These are phyloP conservation scores for Pantherophis guttatus DNA, from an alignment of 2,113 vertebrate genomes.

Conservation along the genomic window DNA sequence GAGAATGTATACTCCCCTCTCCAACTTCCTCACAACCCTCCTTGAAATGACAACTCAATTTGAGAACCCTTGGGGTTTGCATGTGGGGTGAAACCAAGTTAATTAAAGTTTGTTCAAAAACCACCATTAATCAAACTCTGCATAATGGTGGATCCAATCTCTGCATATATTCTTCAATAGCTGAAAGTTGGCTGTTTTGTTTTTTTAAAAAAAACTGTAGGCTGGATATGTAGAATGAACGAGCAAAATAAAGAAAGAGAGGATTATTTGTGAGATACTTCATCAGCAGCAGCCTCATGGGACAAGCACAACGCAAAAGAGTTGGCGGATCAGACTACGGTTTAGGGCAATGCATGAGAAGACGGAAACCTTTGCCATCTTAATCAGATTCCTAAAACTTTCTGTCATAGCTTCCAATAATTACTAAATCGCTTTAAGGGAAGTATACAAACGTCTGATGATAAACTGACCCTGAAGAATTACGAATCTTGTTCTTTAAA, in stretches of 20 bases:
- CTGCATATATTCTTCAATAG: neutral
- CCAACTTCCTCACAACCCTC: neutral
- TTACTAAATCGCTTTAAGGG: conserved; percentile 68
- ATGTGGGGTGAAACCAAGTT: neutral
- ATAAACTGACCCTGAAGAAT: conserved; percentile 50
- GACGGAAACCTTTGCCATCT: conserved; percentile 76
- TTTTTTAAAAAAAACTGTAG: neutral
- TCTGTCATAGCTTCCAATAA: conserved; percentile 62
- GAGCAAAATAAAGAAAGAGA: neutral
- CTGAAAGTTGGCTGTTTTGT: neutral
- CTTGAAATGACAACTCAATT: neutral
- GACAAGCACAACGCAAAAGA: neutral
- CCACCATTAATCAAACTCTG: neutral
- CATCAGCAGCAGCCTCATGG: neutral
- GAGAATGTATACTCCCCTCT: neutral
- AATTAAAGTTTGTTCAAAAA: neutral
- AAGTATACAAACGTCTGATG: conserved; percentile 66
- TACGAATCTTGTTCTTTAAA: conserved; percentile 42
- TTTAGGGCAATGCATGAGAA: conserved; percentile 67
- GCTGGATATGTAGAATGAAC: neutral
- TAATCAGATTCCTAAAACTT: conserved; percentile 54
- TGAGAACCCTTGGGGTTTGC: neutral
- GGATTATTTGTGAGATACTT: neutral
- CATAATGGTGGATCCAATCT: neutral
- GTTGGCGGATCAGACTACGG: neutral